Evolutionary conservation across 2,797 vertebrate species (phyloP).

Genomic region (Salmo trutta): DNA sequence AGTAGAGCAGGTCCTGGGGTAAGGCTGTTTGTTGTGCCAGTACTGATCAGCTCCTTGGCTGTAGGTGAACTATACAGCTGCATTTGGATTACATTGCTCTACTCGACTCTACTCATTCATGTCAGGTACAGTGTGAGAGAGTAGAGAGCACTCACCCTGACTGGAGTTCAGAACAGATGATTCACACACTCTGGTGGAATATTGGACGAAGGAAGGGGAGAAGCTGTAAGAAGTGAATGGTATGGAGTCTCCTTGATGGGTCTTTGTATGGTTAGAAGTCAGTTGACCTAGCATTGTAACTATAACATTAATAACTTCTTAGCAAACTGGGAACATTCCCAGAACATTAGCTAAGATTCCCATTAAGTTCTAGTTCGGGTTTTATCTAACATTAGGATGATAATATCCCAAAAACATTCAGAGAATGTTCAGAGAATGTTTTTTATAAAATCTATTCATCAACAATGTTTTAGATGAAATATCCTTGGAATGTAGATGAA

Average conservation of each 20-base stretch:
- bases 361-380: too few relatives aligned
- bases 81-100: constrained; percentile 52
- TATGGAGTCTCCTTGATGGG: neutral
- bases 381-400: too few relatives aligned
- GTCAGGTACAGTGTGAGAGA: constrained; percentile 5
- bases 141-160: neutral
- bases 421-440: too few relatives aligned
- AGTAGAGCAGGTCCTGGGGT: constrained; percentile 58
- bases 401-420: too few relatives aligned
- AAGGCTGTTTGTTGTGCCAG: constrained; percentile 66
- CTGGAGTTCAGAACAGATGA: constrained; percentile 3
- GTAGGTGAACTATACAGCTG: constrained; percentile 49
- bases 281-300: neutral
- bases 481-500: too few relatives aligned
- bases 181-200: neutral
- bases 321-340: too few relatives aligned
- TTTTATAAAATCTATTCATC: too few relatives aligned
- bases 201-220: neutral
- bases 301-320: too few relatives aligned
- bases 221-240: neutral
- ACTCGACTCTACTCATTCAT: constrained; percentile 33
- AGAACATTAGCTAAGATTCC: too few relatives aligned
- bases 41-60: constrained; percentile 68
- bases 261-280: neutral
- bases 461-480: too few relatives aligned